Conservation (phyloP, 2,888 invertebrate species). For the Nebria brevicollis region DNA sequence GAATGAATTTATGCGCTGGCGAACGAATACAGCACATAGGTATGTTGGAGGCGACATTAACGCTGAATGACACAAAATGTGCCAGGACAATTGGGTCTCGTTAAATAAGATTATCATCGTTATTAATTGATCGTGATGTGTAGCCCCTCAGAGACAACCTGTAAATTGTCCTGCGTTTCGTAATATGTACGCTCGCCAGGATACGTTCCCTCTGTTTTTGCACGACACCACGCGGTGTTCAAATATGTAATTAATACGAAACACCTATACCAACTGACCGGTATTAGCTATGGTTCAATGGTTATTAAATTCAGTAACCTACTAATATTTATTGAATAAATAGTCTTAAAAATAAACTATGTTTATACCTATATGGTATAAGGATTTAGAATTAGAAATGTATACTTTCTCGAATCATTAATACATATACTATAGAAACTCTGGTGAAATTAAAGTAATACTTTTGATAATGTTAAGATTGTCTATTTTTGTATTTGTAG, state of each 20-base stretch:
- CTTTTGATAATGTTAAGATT: neutral
- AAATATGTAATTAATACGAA: conserved; percentile 13
- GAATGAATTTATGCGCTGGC: neutral
- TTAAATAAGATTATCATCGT: conserved; percentile 62
- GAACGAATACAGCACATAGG: conserved; percentile 17
- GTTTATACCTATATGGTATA: too few species aligned
- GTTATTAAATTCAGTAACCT: neutral
- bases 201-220: conserved; percentile 16
- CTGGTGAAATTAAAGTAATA: neutral
- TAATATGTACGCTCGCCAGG: neutral
- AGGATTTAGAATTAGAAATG: too few species aligned
- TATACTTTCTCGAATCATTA: too few species aligned
- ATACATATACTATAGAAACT: neutral
- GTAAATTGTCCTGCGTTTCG: conserved; percentile 52
- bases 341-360: neutral
- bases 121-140: conserved; percentile 62
- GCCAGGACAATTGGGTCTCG: conserved; percentile 57
- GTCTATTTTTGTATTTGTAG: conserved; percentile 10
- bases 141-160: conserved; percentile 57
- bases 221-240: neutral
- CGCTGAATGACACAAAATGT: conserved; percentile 47
- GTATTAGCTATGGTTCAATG: neutral
- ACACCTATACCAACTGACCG: neutral
- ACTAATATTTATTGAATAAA: neutral
- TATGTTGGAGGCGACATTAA: conserved; percentile 29